Evolutionary conservation across 2,888 invertebrate genomes (phyloP), one percentile per base, ranked within the genome.

Genomic region (Cheilosia grossa): DNA sequence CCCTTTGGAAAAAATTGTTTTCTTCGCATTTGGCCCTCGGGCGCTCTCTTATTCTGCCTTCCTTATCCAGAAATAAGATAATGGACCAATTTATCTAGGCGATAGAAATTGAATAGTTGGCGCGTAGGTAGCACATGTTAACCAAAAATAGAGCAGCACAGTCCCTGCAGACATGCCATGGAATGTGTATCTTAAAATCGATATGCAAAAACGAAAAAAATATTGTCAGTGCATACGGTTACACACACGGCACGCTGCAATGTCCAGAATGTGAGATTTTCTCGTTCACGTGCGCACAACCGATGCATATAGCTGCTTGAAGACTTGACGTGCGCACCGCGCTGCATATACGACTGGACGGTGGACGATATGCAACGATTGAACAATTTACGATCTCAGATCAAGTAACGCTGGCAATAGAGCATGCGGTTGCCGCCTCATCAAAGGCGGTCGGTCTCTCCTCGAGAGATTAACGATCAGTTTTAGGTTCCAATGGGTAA

Each of bases 401-500:
- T 80, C 83, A 75, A 85, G 83, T 66, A 66, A 59, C 69, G 80
- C 74, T 53, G 44, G 66, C 73, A 42, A 73, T 73, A 66, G 66
- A 53, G 73, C 42, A 64, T 54, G 56, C 49, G 37, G 64, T 63
- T 72, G 67, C 80, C 81, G 85, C 85, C 85, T 72, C 81, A 85
- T 85, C 85, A 85, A 85, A 85, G 85, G 85, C 85, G 85, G 85
- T 75, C 75, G 85, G 85, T 75, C 75, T 75, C 70, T 66, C 81
- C 56, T 77, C 72, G 72, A 61, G 51, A 85, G 85, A 81, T 81
- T 61, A 81, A 85, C 72, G 85, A 81, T 85, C 81, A 67, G 85
- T 81, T 75, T 81, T 53, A 63, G 85, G 72, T 77, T 81, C 63
- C 70, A 54, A 67, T 75, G 64, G 67, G 47, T 70, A 80, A 81